Percentiles rank a stretch among this genome's conserved stretches.
Conservation (phyloP, 2,888 invertebrate species). For the Malthinus flaveolus region DNA sequence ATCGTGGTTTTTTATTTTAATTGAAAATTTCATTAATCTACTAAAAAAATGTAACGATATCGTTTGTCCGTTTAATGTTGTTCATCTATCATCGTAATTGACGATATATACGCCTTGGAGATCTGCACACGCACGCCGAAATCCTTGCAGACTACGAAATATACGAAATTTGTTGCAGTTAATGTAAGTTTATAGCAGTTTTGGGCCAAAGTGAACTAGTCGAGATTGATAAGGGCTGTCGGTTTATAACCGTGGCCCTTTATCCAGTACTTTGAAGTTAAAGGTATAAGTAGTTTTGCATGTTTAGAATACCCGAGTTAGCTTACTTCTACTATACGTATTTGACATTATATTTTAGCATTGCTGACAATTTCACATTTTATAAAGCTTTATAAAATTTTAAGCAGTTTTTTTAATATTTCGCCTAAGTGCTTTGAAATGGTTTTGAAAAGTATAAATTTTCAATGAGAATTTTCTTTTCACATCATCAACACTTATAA, state of each 20-base stretch:
- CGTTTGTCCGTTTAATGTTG: constrained; percentile 20
- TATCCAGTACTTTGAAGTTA: constrained; percentile 18
- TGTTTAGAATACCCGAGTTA: constrained; percentile 2
- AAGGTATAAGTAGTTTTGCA: not conserved
- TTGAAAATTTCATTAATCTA: not conserved
- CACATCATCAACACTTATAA: no score
- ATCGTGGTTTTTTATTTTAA: constrained; percentile 1
- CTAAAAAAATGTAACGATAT: not conserved
- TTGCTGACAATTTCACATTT: no score
- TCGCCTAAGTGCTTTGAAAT: no score
- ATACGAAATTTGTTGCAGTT: constrained; percentile 37
- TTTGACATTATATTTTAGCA: no score
- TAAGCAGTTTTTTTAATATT: no score
- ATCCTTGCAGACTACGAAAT: constrained; percentile 33
- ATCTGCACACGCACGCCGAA: constrained; percentile 34
- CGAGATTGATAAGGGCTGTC: constrained; percentile 31
- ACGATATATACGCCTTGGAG: constrained; percentile 20
- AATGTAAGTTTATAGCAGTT: constrained; percentile 38
- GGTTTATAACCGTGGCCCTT: constrained; percentile 21
- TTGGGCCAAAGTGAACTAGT: constrained; percentile 28
- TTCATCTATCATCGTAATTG: constrained; percentile 23
- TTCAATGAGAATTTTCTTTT: no score
- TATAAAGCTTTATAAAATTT: no score
- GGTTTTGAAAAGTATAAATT: no score
- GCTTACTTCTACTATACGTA: not conserved